Percentiles rank a stretch among this genome's conserved stretches.
These are phyloP conservation scores for Brachyopa scutellaris DNA, from an alignment of 2,888 invertebrate species.

Conservation along the genomic window DNA sequence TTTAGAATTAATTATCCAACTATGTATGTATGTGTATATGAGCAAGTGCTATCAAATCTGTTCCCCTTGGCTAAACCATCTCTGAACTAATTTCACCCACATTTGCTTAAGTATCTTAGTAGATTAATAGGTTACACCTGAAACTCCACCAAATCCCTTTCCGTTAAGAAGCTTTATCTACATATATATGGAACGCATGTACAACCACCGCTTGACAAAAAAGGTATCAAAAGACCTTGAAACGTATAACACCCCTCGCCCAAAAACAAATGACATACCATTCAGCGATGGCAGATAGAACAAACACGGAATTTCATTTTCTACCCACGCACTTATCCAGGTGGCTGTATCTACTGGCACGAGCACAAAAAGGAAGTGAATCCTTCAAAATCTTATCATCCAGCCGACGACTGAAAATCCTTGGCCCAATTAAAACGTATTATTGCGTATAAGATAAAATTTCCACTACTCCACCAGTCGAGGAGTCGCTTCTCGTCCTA, in stretches of 20 bases:
- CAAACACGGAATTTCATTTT: too few species aligned
- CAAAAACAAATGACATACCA: slow-evolving; percentile 36
- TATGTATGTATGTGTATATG: slow-evolving; percentile 7
- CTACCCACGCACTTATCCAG: too few species aligned
- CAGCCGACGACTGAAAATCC: slow-evolving; percentile 39
- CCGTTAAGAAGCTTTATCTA: too few species aligned
- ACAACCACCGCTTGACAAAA: neutral
- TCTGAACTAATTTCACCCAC: slow-evolving; percentile 33
- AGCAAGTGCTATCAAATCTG: neutral
- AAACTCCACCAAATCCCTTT: neutral
- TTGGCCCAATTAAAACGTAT: slow-evolving; percentile 70
- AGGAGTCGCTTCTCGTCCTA: slow-evolving; percentile 1
- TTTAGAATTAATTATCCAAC: slow-evolving; percentile 62
- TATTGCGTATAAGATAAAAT: slow-evolving; percentile 65
- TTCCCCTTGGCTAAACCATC: slow-evolving; percentile 11
- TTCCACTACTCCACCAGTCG: slow-evolving; percentile 17
- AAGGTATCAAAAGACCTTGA: slow-evolving; percentile 39
- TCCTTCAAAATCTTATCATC: slow-evolving; percentile 57
- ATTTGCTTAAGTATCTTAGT: slow-evolving; percentile 52
- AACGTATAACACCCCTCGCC: slow-evolving; percentile 35
- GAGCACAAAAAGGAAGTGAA: slow-evolving; percentile 8
- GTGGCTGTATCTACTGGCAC: too few species aligned
- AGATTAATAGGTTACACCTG: slow-evolving; percentile 68
- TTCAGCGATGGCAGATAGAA: slow-evolving; percentile 3
- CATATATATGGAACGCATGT: too few species aligned